Percentiles rank a stretch among this genome's conserved stretches.
These are phyloP conservation scores for Philantomba maxwellii DNA, from an alignment of 2,113 vertebrate genomes.

Conservation along the genomic window DNA sequence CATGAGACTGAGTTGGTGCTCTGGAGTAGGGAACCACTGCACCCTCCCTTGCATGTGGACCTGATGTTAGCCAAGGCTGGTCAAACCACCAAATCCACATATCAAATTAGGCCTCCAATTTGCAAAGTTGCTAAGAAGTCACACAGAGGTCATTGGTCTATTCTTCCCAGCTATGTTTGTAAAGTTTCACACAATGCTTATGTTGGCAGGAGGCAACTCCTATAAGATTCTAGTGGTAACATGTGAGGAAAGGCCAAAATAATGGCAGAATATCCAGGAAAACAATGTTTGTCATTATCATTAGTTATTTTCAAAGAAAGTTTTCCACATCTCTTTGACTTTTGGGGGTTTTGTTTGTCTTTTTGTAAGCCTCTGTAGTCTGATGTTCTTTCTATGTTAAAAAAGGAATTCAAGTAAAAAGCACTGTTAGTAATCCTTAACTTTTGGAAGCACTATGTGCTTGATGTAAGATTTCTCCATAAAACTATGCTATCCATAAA, in stretches of 20 bases:
- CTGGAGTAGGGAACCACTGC: not conserved
- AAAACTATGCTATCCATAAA: not conserved
- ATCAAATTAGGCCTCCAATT: slow-evolving; percentile 57
- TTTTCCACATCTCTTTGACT: not conserved
- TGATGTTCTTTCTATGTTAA: not conserved
- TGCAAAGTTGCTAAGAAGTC: slow-evolving; percentile 60
- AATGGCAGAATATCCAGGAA: slow-evolving; percentile 58
- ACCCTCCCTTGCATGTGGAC: slow-evolving; percentile 43
- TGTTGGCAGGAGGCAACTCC: slow-evolving; percentile 45
- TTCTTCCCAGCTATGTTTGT: slow-evolving; percentile 67
- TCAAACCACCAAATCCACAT: slow-evolving; percentile 66
- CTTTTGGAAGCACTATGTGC: not conserved
- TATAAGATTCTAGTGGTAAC: slow-evolving; percentile 34
- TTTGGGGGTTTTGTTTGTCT: not conserved
- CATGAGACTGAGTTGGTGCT: slow-evolving; percentile 53
- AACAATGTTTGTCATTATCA: slow-evolving; percentile 40
- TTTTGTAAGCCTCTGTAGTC: not conserved
- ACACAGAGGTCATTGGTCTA: slow-evolving; percentile 52
- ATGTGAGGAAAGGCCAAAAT: slow-evolving; percentile 34
- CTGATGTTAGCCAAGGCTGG: slow-evolving; percentile 27
- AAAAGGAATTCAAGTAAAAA: not conserved
- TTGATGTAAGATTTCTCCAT: not conserved
- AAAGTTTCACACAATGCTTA: slow-evolving; percentile 57
- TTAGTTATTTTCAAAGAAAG: slow-evolving; percentile 48
- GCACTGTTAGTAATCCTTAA: slow-evolving; percentile 1